A percentile compares a stretch with the other conserved stretches of the same genome.
phyloP scores from a whole-genome alignment of 2,113 vertebrate genomes.

The Vulpes ferrilata region DNA sequence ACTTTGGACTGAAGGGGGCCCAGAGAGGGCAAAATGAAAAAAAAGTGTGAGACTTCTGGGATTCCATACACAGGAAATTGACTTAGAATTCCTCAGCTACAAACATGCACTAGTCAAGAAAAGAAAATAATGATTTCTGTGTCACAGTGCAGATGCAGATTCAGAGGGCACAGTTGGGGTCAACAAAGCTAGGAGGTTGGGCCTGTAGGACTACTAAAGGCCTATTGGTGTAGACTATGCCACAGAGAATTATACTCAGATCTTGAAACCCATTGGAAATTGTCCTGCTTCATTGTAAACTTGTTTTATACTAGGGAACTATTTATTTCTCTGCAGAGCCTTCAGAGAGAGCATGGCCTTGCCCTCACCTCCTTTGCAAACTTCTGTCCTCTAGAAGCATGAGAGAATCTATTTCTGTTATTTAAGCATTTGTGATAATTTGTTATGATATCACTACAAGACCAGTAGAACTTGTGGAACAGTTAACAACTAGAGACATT shows the following conservation, averaged over 20 bases:
- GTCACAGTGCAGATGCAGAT: neutral
- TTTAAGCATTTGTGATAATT: neutral
- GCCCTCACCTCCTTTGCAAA: neutral
- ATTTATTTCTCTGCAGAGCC: neutral
- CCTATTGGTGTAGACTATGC: neutral
- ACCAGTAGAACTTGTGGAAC: neutral
- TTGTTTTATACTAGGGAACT: neutral
- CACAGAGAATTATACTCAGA: neutral
- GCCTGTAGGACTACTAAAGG: neutral
- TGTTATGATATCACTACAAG: neutral
- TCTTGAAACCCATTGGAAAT: neutral
- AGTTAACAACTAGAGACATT: neutral
- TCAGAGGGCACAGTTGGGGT: neutral
- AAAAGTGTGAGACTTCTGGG: neutral
- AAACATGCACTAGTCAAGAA: too few species aligned
- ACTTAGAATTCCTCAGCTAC: neutral
- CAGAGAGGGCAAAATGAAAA: neutral
- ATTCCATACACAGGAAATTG: neutral
- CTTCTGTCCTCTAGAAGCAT: neutral
- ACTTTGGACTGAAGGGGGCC: neutral
- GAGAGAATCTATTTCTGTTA: neutral
- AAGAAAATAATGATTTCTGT: neutral
- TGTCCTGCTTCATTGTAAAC: neutral
- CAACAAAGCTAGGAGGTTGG: neutral
- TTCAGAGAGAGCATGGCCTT: neutral